These are phyloP conservation scores for Eumacrocentrus americanus DNA, from an alignment of 2,888 invertebrate species.

Conservation along the genomic window DNA sequence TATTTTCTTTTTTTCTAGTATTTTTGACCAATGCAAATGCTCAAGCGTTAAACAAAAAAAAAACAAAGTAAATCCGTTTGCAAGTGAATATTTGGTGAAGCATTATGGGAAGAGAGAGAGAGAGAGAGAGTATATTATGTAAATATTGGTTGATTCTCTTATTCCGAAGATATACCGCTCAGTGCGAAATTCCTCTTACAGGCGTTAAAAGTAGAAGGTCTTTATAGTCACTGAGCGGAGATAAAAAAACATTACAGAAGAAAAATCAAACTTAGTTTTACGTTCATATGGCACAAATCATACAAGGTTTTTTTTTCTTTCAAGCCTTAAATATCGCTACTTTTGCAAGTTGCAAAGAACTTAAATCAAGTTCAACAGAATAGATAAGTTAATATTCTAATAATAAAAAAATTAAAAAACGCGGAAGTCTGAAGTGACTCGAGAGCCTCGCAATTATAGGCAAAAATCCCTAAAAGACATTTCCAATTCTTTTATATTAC, in stretches of 20 bases:
- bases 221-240: conserved; percentile 21
- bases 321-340: conserved; percentile 8
- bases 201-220: background rate
- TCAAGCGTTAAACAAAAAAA: conserved; percentile 22
- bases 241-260: conserved; percentile 21
- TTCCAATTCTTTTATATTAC: conserved; percentile 39
- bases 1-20: conserved; percentile 30
- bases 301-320: conserved; percentile 31
- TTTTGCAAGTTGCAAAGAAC: conserved; percentile 31
- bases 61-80: conserved; percentile 2
- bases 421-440: conserved; percentile 24
- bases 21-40: conserved; percentile 31
- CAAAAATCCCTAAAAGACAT: conserved; percentile 43
- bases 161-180: conserved; percentile 32
- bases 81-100: background rate
- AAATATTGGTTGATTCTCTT: conserved; percentile 52
- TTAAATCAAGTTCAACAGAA: conserved; percentile 29
- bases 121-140: conserved; percentile 47
- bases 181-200: conserved; percentile 21
- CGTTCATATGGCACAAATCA: conserved; percentile 42
- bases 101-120: background rate
- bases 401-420: conserved; percentile 26
- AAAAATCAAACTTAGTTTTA: conserved; percentile 48
- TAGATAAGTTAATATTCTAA: conserved; percentile 34
- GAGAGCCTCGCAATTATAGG: conserved; percentile 22